Conservation (phyloP, 2,888 invertebrate species). For the Buathra laborator region DNA sequence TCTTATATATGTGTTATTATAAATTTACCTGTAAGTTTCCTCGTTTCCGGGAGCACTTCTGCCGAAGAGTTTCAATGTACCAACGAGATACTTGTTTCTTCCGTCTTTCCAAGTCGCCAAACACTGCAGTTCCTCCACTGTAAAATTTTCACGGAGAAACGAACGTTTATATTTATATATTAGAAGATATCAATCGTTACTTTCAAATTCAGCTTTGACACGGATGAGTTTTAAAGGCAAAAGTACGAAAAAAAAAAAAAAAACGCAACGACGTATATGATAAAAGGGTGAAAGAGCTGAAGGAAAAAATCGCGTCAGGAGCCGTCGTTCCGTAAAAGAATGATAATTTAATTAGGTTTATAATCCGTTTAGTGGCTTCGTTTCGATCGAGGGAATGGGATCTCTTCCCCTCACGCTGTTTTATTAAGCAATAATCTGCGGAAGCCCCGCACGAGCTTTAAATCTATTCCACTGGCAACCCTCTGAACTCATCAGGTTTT, state of each 20-base stretch:
- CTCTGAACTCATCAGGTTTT: conserved; percentile 20
- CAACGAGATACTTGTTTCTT: conserved; percentile 92
- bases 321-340: conserved; percentile 77
- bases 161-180: conserved; percentile 35
- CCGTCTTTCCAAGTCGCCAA: conserved; percentile 95
- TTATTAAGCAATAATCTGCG: conserved; percentile 80
- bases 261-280: conserved; percentile 9
- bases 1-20: neutral
- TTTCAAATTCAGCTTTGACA: neutral
- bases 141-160: conserved; percentile 64
- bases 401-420: conserved; percentile 73
- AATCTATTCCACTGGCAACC: conserved; percentile 55
- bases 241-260: conserved; percentile 23
- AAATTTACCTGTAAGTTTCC: conserved; percentile 90
- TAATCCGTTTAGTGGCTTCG: conserved; percentile 81
- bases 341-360: conserved; percentile 81
- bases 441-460: conserved; percentile 74
- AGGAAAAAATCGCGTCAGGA: conserved; percentile 76
- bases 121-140: conserved; percentile 93
- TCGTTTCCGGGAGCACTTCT: conserved; percentile 88
- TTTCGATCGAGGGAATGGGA: conserved; percentile 70
- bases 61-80: conserved; percentile 89
- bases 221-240: neutral
- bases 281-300: conserved; percentile 66
- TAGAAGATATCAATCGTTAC: no score